Evolutionary conservation across 2,888 invertebrate species (phyloP), one percentile per base, ranked within the genome.

Genomic region (Dinocampus coccinellae): DNA sequence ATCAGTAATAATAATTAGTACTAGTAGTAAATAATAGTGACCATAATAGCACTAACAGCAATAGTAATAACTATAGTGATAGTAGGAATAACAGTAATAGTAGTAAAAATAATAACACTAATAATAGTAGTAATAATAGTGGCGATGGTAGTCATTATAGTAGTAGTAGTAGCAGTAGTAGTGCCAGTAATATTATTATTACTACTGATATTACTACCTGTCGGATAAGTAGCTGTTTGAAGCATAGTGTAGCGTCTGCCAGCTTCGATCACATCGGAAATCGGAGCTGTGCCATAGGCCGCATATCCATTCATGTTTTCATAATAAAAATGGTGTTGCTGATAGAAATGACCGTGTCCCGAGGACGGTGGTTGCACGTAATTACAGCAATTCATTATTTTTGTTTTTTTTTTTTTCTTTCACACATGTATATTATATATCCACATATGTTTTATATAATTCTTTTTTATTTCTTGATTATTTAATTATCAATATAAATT

Each of bases 281-380:
- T 77, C 76, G 80, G 82, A 73, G 81, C 78, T 60, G 80, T 72
- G 57, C 76, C 69, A 74, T 82, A 82, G 69, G 78, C 75, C 69
- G 84, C 84, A 52, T 76, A 78, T 26, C 76, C 79, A 70, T 76
- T 82, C 73, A 80, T 80, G 74, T 84, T 85, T 74, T 85, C 84
- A 79, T 87, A 86, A 79, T 82, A 84, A 73, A 85, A 85, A 76
- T 83, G 82, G 57, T 83, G 83, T 36, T 81, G 83, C 64, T 83
- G 83, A 75, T 84, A 86, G 77, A 83, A 83, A 72, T 84, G 84
- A 55, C 83, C 80, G 69, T 82, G 82, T 52, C 81, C 79, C 63
- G 82, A 75, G 76, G 85, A 85, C 68, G 85, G 83, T 78, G 85
- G 83, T 78, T 84, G 86, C 74, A 85, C 82, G 79, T 87, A 87